Conservation (phyloP, 92 coral and sea anemone species). For the Palythoa grandiflora region DNA sequence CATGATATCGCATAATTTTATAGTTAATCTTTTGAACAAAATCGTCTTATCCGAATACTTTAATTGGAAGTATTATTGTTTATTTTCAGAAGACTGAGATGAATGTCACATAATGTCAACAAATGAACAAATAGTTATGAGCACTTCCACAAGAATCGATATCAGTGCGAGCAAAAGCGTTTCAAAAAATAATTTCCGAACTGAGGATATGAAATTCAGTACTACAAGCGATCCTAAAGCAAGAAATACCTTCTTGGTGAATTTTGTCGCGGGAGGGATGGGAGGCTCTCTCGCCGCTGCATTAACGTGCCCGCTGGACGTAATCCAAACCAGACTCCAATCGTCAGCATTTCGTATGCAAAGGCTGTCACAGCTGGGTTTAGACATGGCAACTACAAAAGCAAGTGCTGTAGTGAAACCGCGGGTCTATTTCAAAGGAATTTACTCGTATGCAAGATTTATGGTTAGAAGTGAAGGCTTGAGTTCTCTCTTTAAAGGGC, state of each 20-base stretch:
- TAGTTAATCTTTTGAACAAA: too few species aligned
- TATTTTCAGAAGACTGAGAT: background rate
- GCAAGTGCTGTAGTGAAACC: conserved; percentile 7
- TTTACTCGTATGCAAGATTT: conserved; percentile 48
- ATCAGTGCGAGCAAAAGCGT: background rate
- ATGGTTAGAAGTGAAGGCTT: conserved; percentile 62
- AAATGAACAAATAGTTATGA: background rate
- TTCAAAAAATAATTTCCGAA: background rate
- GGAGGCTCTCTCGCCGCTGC: conserved; percentile 58
- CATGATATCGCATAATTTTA: too few species aligned
- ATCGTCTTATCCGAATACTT: too few species aligned
- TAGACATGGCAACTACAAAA: conserved; percentile 44
- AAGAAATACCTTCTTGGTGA: conserved; percentile 34
- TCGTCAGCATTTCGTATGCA: conserved; percentile 62
- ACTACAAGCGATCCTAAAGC: background rate
- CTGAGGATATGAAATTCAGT: background rate
- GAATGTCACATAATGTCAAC: background rate
- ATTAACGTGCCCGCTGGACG: conserved; percentile 58
- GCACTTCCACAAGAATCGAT: background rate
- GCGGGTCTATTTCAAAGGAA: conserved; percentile 44
- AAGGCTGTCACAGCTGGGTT: conserved; percentile 41
- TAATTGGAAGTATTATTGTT: background rate
- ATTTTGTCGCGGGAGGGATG: conserved; percentile 58
- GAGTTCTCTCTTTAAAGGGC: conserved; percentile 52
- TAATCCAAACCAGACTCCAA: conserved; percentile 62